Percentiles rank a stretch among this genome's conserved stretches.
Conservation (phyloP, 2,113 vertebrate species). For the Xiphophorus maculatus region DNA sequence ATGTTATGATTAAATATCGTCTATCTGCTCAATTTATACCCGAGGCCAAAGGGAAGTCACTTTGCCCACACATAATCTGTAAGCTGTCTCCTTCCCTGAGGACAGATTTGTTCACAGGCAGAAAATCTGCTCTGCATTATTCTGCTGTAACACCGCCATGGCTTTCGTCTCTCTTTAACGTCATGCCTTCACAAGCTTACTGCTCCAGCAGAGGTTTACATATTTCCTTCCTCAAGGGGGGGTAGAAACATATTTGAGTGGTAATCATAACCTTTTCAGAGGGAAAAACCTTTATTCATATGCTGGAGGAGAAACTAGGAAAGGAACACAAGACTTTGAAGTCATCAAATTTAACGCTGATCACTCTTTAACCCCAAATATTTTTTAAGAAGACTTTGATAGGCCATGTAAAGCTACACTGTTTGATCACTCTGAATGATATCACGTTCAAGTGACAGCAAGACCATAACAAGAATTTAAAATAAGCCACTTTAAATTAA, state of each 20-base stretch:
- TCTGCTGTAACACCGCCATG: slow-evolving; percentile 72
- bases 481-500: slow-evolving; percentile 80
- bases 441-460: slow-evolving; percentile 74
- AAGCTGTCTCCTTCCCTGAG: slow-evolving; percentile 83
- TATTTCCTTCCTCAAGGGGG: slow-evolving; percentile 74
- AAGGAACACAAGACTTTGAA: slow-evolving; percentile 64
- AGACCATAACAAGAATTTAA: slow-evolving; percentile 79
- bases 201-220: slow-evolving; percentile 71
- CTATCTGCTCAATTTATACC: slow-evolving; percentile 83
- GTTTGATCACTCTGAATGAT: slow-evolving; percentile 75
- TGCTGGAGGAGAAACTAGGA: slow-evolving; percentile 51
- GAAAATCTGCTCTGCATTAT: slow-evolving; percentile 86
- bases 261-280: slow-evolving; percentile 77
- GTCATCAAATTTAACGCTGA: slow-evolving; percentile 78
- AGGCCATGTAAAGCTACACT: slow-evolving; percentile 71
- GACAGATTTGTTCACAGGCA: slow-evolving; percentile 88
- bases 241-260: slow-evolving; percentile 72
- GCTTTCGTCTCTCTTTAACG: slow-evolving; percentile 78
- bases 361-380: slow-evolving; percentile 79
- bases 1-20: slow-evolving; percentile 83
- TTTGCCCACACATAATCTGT: slow-evolving; percentile 83
- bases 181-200: slow-evolving; percentile 68
- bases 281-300: slow-evolving; percentile 71
- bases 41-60: slow-evolving; percentile 82
- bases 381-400: slow-evolving; percentile 77